These are phyloP conservation scores for Pyrgus malvae DNA, from an alignment of 2,888 invertebrate genomes.

Conservation along the genomic window DNA sequence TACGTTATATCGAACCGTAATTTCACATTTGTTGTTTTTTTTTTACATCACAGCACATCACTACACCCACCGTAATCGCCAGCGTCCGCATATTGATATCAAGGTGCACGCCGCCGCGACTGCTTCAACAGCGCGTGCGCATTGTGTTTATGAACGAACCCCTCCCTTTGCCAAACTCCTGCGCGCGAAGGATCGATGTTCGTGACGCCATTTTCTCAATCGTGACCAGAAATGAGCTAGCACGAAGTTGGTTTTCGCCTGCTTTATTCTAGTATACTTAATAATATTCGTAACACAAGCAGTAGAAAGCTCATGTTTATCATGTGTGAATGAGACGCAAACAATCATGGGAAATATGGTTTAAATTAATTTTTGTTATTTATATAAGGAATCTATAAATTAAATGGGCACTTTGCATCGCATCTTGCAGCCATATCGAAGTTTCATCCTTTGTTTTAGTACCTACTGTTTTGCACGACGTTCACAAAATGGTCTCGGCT, in stretches of 20 bases:
- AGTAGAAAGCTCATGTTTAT: too few species aligned
- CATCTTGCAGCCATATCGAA: too few species aligned
- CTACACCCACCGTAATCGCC: slow-evolving; percentile 66
- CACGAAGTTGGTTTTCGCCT: slow-evolving; percentile 32
- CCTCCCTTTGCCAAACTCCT: slow-evolving; percentile 51
- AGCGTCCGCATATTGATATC: slow-evolving; percentile 67
- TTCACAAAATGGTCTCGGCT: too few species aligned
- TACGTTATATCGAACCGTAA: neutral
- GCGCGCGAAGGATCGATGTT: slow-evolving; percentile 35
- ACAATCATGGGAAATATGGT: too few species aligned
- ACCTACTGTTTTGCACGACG: too few species aligned
- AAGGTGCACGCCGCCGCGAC: slow-evolving; percentile 62
- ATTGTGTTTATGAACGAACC: slow-evolving; percentile 61
- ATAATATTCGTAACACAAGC: too few species aligned
- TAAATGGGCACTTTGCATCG: too few species aligned
- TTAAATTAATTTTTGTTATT: too few species aligned
- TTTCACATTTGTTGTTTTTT: neutral
- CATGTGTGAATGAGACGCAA: too few species aligned
- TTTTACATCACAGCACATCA: slow-evolving; percentile 41
- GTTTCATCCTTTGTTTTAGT: too few species aligned
- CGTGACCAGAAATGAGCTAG: slow-evolving; percentile 36
- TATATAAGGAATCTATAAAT: too few species aligned
- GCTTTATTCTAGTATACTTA: neutral
- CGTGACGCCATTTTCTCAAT: slow-evolving; percentile 36
- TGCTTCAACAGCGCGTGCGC: slow-evolving; percentile 45